Evolutionary conservation across 1,140 invertebrate species (phyloP).

Genomic region (Linepithema humile): DNA sequence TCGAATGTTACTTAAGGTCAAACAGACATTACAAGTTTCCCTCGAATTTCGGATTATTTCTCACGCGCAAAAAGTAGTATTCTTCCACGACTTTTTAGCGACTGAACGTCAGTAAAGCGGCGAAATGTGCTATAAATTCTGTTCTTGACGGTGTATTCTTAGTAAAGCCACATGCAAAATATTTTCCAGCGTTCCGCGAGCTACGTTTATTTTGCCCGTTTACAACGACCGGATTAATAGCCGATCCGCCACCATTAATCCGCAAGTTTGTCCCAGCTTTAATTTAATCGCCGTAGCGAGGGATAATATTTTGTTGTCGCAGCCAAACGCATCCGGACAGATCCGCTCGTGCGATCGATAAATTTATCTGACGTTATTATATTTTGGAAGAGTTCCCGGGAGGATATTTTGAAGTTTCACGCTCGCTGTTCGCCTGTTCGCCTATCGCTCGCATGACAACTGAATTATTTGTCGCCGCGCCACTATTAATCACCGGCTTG

Average conservation of each 20-base stretch:
- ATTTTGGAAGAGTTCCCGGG: slow-evolving; percentile 53
- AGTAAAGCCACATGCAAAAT: slow-evolving; percentile 44
- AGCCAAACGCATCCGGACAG: slow-evolving; percentile 35
- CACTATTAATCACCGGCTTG: slow-evolving; percentile 29
- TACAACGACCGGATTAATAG: slow-evolving; percentile 41
- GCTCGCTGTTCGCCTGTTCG: slow-evolving; percentile 25
- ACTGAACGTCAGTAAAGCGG: slow-evolving; percentile 19
- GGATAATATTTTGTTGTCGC: slow-evolving; percentile 56
- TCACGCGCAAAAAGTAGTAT: slow-evolving; percentile 5
- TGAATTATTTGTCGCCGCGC: slow-evolving; percentile 44
- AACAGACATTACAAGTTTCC: neutral
- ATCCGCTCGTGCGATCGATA: slow-evolving; percentile 42
- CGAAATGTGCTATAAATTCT: slow-evolving; percentile 30
- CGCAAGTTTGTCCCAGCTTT: slow-evolving; percentile 56
- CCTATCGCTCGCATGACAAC: slow-evolving; percentile 28
- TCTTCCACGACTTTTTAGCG: neutral
- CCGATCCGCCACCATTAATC: slow-evolving; percentile 53
- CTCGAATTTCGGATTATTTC: slow-evolving; percentile 1
- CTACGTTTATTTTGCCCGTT: slow-evolving; percentile 46
- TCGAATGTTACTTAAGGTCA: slow-evolving; percentile 1
- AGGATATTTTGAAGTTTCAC: slow-evolving; percentile 50
- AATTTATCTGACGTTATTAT: slow-evolving; percentile 53
- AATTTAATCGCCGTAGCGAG: slow-evolving; percentile 53
- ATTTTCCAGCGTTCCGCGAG: slow-evolving; percentile 27
- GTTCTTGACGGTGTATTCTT: slow-evolving; percentile 41